Evolutionary conservation across 1,140 invertebrate species (phyloP), one percentile per base, ranked within the genome.

Genomic region (Penaeus indicus): DNA sequence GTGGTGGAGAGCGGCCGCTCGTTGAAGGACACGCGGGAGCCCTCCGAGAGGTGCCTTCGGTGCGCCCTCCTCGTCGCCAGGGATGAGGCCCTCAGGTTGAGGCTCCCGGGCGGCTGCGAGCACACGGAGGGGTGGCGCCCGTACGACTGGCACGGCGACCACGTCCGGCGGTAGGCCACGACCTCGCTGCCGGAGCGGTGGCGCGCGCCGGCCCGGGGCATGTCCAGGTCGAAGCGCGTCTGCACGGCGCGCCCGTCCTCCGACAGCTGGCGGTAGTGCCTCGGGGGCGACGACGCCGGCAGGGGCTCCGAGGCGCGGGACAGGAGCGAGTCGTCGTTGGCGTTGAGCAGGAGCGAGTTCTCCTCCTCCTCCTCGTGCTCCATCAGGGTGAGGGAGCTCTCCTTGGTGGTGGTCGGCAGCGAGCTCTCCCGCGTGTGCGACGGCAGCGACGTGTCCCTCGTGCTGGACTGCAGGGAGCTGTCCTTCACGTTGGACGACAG

Each of bases 11-110:
- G 47, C 5, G 83, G 32, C 13, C 88, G 32, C 63, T 89, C 75
- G 22, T 85, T 87, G 69, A 91, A 91, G 22, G 90, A 91, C 13
- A 91, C 90, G n/a, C 87, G 86, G 0, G 90, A 91, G 7, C 90
- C 90, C 77, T 88, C 90, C 0, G 90, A 91, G 11, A 91, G 42
- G 54, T 91, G 90, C 22, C 90, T 85, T 19, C 90, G 88, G 69
- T 91, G 90, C 19, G 87, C 86, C 0, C 89, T 89, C 18, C 83
- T 79, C 13, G 88, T 63, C 82, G 90, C 87, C 32, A 91, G 82
- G 13, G 90, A 91, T 1, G 90, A 89, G 10, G 86, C 78, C 19
- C 90, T 64, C 13, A 77, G 62, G 22, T 80, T 47, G 85, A 38
- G 47, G 75, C 87, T 79, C 81, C 87, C 81, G 11, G 87, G 87